Evolutionary conservation across 2,888 invertebrate genomes (phyloP), one percentile per base, ranked within the genome.

Genomic region (Apantesis nais): DNA sequence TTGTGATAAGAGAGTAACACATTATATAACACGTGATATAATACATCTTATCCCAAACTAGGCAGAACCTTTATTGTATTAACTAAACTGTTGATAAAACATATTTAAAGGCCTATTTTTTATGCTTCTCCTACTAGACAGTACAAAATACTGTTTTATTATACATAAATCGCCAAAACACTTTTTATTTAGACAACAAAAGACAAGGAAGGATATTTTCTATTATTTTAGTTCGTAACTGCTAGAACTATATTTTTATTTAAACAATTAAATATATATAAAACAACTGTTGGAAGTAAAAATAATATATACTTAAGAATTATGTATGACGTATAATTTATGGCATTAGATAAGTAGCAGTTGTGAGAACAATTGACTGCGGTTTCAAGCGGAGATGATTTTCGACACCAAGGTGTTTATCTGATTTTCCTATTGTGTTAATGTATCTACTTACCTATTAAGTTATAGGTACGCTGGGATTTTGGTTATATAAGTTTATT

Each of bases 341-440:
- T 31, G 22, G 48, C 16, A 34, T 34, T 34, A 65, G 65, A 65
- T 65, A 16, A 52, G 37, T 65, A 65, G 52, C 65, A 25, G 16
- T 52, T n/a, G 19, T 16, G 52, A 65, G 52, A 65, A 65, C 65
- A 65, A 65, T 65, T 52, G n/a, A 37, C 25, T 65, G 37, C 34
- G 22, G 52, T 41, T 25, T 37, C 11, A 37, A 22, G 58, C 31
- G 39, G 58, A 58, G 66, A 66, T 66, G 66, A 66, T 52, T 65
- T 66, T 58, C 58, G 66, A 52, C 41, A 29, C 39, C 41, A 29
- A 31, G 39, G n/a, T n/a, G 41, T 29, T 66, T 60, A 66, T 58
- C 58, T 25, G 39, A 66, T 66, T 39, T 66, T 39, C 58, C 66
- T 66, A 58, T 66, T 66, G 58, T 66, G 25, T 37, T 65, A 65